These are phyloP conservation scores for Gisinianus flammeolus DNA, from an alignment of 2,888 invertebrate species.

Conservation along the genomic window DNA sequence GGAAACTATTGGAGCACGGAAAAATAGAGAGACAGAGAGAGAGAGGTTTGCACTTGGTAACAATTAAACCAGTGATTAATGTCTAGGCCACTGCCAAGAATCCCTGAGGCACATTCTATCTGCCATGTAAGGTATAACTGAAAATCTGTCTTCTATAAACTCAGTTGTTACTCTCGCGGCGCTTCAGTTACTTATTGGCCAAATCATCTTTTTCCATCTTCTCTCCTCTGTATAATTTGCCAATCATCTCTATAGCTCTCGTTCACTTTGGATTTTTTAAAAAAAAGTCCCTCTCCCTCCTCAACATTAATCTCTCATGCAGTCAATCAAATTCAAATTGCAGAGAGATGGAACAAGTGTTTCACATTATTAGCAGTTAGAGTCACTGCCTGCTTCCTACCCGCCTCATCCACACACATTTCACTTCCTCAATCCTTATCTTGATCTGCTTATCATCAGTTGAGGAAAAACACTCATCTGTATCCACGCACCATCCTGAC, in stretches of 20 bases:
- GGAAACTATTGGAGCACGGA: conserved; percentile 39
- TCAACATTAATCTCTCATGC: conserved; percentile 11
- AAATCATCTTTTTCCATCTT: too few relatives aligned
- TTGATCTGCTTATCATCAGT: neutral
- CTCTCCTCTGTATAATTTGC: neutral
- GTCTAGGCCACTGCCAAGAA: conserved; percentile 37
- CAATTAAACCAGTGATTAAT: conserved; percentile 38
- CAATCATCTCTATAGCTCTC: neutral
- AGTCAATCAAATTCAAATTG: neutral
- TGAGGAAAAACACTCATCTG: neutral
- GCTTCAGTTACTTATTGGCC: neutral
- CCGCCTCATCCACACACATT: conserved; percentile 3
- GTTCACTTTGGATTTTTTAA: too few relatives aligned
- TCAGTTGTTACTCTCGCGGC: neutral
- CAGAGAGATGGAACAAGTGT: conserved; percentile 1
- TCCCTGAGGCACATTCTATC: conserved; percentile 21
- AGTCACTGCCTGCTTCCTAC: neutral
- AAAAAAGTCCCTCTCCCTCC: neutral
- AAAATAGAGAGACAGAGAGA: conserved; percentile 6
- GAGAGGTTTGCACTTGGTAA: conserved; percentile 22
- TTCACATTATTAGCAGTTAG: neutral
- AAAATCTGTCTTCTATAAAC: neutral
- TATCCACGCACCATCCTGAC: neutral
- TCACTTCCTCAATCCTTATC: conserved; percentile 24
- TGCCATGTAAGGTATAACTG: conserved; percentile 9